Conservation (phyloP, 2,888 invertebrate species). For the Limenitis camilla region DNA sequence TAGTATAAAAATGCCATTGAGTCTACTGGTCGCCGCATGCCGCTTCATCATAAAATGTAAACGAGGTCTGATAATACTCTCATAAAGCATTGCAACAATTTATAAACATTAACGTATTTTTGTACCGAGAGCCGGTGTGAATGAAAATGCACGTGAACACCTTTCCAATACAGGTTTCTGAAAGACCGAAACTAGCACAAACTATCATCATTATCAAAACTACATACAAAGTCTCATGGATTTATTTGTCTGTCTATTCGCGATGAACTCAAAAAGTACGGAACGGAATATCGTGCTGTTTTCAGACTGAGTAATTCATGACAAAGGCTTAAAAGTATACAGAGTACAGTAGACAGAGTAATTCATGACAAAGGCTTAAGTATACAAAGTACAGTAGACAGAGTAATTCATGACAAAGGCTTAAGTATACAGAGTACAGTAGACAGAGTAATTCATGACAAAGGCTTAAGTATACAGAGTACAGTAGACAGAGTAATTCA, state of each 20-base stretch:
- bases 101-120: conserved; percentile 9
- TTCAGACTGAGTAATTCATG: too few species aligned
- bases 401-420: too few species aligned
- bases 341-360: too few species aligned
- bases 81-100: conserved; percentile 51
- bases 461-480: too few species aligned
- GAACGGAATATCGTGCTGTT: too few species aligned
- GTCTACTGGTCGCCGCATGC: conserved; percentile 47
- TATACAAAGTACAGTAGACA: too few species aligned
- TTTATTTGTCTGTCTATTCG: neutral
- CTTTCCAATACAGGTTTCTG: neutral
- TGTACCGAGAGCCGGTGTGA: conserved; percentile 26
- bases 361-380: too few species aligned
- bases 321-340: too few species aligned
- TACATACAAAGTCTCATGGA: neutral
- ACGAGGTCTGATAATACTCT: conserved; percentile 47
- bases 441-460: too few species aligned
- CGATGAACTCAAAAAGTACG: too few species aligned
- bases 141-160: conserved; percentile 35
- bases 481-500: too few species aligned
- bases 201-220: neutral
- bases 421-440: too few species aligned
- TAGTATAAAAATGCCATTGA: conserved; percentile 21
- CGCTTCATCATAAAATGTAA: conserved; percentile 65
- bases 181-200: neutral